Evolutionary conservation across 2,113 vertebrate genomes (phyloP), one percentile per base, ranked within the genome.

Genomic region (Myrmophylax atrothorax): DNA sequence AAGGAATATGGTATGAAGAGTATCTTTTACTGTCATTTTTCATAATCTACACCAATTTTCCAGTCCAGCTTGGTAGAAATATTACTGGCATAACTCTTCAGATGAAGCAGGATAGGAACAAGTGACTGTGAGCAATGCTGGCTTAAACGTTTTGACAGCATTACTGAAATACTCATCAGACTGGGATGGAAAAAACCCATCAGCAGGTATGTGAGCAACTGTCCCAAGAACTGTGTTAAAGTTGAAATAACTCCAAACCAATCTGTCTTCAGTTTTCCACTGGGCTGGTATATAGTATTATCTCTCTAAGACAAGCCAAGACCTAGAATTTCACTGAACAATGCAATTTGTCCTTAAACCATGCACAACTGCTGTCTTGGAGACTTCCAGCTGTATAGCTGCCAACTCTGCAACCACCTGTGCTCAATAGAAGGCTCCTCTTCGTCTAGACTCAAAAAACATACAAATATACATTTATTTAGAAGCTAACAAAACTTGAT

Each of bases 161-260:
- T 60, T 42, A 82, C 90, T 96, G 96, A 90, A 97, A 94, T 84
- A 93, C 47, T 95, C 94, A 94, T 96, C 80, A 96, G 68, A 28
- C 59, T 56, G 19, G 17, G 38, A 67, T 74, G 95, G 95, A 96
- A 97, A 96, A 63, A 88, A 10, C 0, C 0, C 58, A 92, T 72
- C 42, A 93, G 86, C 80, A 94, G 86, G 91, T 97, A 95, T 81
- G 59, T 46, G 63, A 96, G 76, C 64, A 93, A 93, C 33, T 70
- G 82, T 84, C 89, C 94, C 92, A 75, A 72, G 90, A 94, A 90
- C 42, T 3, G n/a, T 58, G 72, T n/a, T 86, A 12, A 90, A 93
- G 64, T 63, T 3, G 0, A 60, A 92, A 28, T 49, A 90, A 88
- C 40, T 90, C 90, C 78, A 95, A 63, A 74, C 20, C 69, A 47